Conservation (phyloP, 2,888 invertebrate genomes). For the Panzeria rudis region DNA sequence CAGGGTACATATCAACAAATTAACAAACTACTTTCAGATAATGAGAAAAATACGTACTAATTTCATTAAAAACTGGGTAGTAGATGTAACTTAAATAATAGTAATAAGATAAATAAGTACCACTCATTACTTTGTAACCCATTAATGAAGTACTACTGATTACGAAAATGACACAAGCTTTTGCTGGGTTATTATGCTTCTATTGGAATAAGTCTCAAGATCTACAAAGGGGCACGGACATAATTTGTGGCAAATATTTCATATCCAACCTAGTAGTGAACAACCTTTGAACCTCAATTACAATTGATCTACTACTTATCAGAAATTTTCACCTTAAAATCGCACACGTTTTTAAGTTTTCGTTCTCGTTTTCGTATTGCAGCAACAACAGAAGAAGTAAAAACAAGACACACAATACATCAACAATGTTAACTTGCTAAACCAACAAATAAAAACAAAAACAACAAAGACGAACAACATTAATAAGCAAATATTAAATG, state of each 20-base stretch:
- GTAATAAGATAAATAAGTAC: no score
- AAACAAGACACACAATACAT: slow-evolving; percentile 36
- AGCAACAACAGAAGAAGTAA: slow-evolving; percentile 1
- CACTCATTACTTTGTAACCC: no score
- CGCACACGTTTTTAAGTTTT: slow-evolving; percentile 62
- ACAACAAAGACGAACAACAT: slow-evolving; percentile 39
- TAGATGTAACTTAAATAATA: no score
- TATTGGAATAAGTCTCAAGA: background rate
- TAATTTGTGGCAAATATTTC: background rate
- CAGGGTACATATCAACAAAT: no score
- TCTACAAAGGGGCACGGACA: no score
- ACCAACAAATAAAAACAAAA: slow-evolving; percentile 29
- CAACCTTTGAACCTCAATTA: slow-evolving; percentile 36
- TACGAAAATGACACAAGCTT: no score
- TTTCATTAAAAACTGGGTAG: no score
- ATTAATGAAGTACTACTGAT: no score
- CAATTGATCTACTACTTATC: slow-evolving; percentile 29
- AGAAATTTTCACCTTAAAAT: slow-evolving; percentile 58
- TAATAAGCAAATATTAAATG: slow-evolving; percentile 56
- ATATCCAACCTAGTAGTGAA: background rate
- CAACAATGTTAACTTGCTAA: slow-evolving; percentile 18
- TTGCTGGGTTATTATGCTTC: no score
- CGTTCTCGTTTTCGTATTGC: slow-evolving; percentile 56
- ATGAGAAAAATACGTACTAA: no score
- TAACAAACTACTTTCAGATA: no score